A percentile compares a stretch with the other conserved stretches of the same genome.
Evolutionary conservation across 2,113 vertebrate species (phyloP).

Genomic region (Motacilla tschutschensis): DNA sequence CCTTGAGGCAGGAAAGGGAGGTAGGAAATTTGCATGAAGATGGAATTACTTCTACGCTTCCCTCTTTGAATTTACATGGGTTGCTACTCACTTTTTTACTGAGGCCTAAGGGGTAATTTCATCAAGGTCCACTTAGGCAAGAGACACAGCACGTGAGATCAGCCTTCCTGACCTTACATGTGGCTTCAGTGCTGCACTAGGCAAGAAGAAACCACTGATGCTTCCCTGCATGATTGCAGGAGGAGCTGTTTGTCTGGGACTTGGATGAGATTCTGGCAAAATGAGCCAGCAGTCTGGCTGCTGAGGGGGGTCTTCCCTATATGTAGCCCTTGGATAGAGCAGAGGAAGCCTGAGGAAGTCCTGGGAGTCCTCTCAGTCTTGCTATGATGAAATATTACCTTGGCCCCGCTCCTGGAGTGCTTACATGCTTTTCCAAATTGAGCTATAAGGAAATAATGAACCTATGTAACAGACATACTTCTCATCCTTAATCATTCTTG

Average conservation of each 20-base stretch:
- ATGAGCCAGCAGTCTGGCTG: not conserved
- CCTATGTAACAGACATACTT: not conserved
- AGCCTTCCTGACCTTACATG: rapidly evolving
- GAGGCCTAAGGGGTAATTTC: not conserved
- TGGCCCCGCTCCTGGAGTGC: not conserved
- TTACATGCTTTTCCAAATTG: constrained; percentile 1
- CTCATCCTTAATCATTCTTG: not conserved
- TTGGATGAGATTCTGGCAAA: constrained; percentile 1
- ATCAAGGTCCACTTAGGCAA: not conserved
- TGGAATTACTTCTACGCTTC: constrained; percentile 39
- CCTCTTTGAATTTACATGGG: constrained; percentile 43
- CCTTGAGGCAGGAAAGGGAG: not conserved
- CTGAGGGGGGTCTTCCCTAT: not conserved
- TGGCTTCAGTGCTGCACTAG: not conserved
- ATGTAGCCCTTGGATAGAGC: not conserved
- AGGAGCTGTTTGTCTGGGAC: not conserved
- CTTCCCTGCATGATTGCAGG: not conserved
- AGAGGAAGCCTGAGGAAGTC: not conserved
- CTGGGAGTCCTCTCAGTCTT: not conserved
- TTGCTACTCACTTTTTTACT: constrained; percentile 5
- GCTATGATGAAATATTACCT: not conserved
- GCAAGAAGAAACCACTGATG: not conserved
- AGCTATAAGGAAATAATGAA: not conserved
- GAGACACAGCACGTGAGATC: not conserved
- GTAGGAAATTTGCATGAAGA: constrained; percentile 20